Conservation (phyloP, 2,113 vertebrate species). For the Myrmecobius fasciatus region DNA sequence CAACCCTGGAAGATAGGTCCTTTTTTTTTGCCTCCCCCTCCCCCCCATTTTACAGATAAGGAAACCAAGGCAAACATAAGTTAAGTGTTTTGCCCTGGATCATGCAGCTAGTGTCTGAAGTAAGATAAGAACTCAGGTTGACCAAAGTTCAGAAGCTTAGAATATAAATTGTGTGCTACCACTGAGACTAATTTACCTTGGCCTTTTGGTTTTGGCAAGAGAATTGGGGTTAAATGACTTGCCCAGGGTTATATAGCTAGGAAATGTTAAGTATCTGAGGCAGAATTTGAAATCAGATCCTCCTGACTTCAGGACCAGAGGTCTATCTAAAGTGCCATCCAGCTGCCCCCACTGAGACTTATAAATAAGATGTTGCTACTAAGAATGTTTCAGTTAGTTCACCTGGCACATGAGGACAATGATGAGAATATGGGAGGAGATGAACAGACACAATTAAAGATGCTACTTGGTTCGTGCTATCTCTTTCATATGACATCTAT, state of each 20-base stretch:
- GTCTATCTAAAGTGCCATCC: too few relatives aligned
- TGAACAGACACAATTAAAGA: conserved; percentile 25
- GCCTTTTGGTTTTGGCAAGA: too few relatives aligned
- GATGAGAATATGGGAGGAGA: not conserved
- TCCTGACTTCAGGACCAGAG: too few relatives aligned
- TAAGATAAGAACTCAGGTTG: not conserved
- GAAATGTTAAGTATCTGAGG: too few relatives aligned
- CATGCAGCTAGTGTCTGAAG: not conserved
- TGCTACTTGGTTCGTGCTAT: not conserved
- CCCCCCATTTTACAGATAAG: not conserved
- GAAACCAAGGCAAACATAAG: not conserved
- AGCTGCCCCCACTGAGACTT: too few relatives aligned
- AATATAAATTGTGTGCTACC: not conserved
- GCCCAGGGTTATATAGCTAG: too few relatives aligned
- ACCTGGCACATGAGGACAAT: conserved; percentile 10
- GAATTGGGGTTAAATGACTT: too few relatives aligned
- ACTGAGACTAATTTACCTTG: not conserved
- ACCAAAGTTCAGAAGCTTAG: not conserved
- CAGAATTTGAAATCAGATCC: too few relatives aligned
- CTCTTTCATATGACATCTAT: conserved; percentile 47
- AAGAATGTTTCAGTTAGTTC: conserved; percentile 39
- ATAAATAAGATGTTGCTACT: not conserved
- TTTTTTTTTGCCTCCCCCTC: too few relatives aligned
- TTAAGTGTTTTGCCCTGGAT: not conserved
- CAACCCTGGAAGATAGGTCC: not conserved